Conservation (phyloP, 1,140 invertebrate species). For the Drosophila navojoa region DNA sequence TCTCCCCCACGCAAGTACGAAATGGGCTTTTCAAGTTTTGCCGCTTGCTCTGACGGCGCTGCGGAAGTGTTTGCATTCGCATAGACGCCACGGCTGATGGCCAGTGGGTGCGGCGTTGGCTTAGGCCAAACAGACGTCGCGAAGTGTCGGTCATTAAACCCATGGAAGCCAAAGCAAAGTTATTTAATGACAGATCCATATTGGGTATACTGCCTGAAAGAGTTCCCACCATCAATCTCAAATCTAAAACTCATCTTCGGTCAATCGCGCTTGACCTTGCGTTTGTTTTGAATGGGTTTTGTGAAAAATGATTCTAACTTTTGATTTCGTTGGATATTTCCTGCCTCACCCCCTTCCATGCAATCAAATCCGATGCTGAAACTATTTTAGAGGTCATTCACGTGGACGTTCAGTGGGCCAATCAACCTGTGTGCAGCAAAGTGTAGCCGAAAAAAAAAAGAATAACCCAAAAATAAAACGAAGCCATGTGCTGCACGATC, state of each 20-base stretch:
- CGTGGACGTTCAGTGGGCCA: conserved; percentile 47
- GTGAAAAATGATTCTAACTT: conserved; percentile 52
- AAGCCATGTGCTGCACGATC: conserved; percentile 39
- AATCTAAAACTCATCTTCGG: conserved; percentile 51
- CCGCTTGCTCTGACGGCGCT: conserved; percentile 32
- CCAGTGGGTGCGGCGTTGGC: conserved; percentile 34
- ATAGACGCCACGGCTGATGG: conserved; percentile 8
- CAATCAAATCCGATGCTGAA: conserved; percentile 13
- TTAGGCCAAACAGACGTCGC: conserved; percentile 5
- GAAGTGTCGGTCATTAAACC: conserved; percentile 65
- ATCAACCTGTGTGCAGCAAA: conserved; percentile 61
- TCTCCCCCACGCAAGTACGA: conserved; percentile 47
- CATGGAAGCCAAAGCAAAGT: conserved; percentile 22
- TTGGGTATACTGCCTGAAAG: conserved; percentile 44
- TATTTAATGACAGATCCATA: conserved; percentile 55
- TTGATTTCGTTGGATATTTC: conserved; percentile 55
- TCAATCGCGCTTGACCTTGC: conserved; percentile 75
- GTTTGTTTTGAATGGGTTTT: conserved; percentile 50
- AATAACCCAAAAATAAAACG: conserved; percentile 13
- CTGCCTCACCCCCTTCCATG: conserved; percentile 17
- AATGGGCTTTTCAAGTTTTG: conserved; percentile 65
- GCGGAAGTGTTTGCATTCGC: conserved; percentile 48
- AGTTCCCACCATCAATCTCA: conserved; percentile 58
- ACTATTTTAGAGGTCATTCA: conserved; percentile 73
- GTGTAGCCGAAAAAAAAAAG: conserved; percentile 56